phyloP scores from a whole-genome alignment of 2,113 vertebrate species.

The Malurus cyaneus region DNA sequence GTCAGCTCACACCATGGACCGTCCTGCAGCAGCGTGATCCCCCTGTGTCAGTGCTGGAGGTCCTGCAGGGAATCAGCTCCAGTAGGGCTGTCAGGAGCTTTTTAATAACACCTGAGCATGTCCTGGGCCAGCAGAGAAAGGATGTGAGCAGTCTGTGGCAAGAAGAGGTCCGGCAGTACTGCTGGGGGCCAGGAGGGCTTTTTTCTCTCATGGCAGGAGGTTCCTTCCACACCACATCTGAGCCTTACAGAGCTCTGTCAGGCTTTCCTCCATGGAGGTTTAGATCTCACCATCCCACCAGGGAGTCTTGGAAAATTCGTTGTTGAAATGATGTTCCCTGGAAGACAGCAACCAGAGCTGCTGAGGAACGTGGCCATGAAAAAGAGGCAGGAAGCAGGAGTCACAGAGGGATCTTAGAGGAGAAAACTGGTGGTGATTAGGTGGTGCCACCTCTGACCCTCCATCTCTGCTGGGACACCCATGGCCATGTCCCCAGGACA shows the following conservation, averaged over 20 bases:
- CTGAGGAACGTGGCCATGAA: background rate
- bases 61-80: background rate
- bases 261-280: fast-evolving
- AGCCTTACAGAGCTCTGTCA: fast-evolving
- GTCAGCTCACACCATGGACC: background rate
- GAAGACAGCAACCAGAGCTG: background rate
- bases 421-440: background rate
- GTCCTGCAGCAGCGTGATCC: background rate
- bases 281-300: background rate
- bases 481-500: background rate
- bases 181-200: background rate
- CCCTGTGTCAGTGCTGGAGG: background rate
- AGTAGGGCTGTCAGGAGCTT: background rate
- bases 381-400: background rate
- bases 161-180: background rate
- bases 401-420: background rate
- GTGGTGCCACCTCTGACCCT: background rate
- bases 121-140: background rate
- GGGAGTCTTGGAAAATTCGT: background rate
- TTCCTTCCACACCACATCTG: background rate
- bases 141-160: background rate
- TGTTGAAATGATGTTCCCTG: fast-evolving
- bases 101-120: background rate
- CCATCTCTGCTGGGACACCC: background rate
- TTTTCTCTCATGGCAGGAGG: background rate